Evolutionary conservation across 2,113 vertebrate genomes (phyloP), one percentile per base, ranked within the genome.

Genomic region (Catharus fuscescens): DNA sequence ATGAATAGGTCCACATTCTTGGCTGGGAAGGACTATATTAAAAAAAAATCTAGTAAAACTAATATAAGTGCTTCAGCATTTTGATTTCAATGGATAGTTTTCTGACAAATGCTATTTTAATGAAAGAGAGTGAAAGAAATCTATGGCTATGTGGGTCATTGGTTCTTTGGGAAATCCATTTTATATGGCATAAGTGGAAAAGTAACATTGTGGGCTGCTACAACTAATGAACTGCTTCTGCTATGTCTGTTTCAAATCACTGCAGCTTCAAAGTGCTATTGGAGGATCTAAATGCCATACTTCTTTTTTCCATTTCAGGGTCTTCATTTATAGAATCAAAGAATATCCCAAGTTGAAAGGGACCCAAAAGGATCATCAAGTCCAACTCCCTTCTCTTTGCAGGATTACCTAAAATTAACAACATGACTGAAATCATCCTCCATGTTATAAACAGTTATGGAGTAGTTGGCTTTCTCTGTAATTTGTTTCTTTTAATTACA

Each of bases 291-390:
- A 92, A 89, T 50, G 18, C 60, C 24, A 10, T 45, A 54, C 16
- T 88, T 80, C 61, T 57, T 15, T 67, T 28, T 91, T 93, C 64
- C 3, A 28, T 86, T 78, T 86, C 86, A 98, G 95, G 34, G 3
- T 64, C 50, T 34, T 84, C 31, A 50, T 62, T 88, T 1, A 1
- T 45, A 72, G 28, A 60, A 76, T 32, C 42, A 48, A 34, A 86
- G 47, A 80, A 36, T 61, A 73, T 32, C 54, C 73, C 56, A 42
- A 54, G 26, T n/a, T 73, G 45, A 47, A 84, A 84, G 44, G 23
- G 25, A 87, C 17, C 20, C 12, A 28, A 45, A 60, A 64, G 13
- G 38, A 87, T 92, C 54, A n/a, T 50, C 11, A 17, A 38, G 26
- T 88, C 14, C 44, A 78, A 44, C 28, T 34, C 14, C 4, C 7